Evolutionary conservation across 2,797 vertebrate genomes (phyloP), one percentile per base, ranked within the genome.

Genomic region (Chelidonichthys spinosus): DNA sequence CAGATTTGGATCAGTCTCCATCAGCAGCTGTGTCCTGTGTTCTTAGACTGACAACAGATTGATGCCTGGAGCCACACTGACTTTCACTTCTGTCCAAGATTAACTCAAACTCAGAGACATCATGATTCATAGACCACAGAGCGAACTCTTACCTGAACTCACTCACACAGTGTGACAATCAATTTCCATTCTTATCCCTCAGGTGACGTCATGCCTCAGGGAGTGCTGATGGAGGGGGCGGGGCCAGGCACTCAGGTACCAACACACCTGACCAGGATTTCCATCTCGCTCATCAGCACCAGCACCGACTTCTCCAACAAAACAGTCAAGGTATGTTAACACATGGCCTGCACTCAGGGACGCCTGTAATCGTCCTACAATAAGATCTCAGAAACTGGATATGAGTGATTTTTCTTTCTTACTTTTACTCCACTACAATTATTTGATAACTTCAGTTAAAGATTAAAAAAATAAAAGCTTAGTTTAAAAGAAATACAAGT

Each of bases 301-400:
- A 25, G 43, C 63, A 58, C 56, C 0, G 64, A 91, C 79, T 70
- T 3, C 61, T 36, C 63, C 37, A 5, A 84, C 78, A 88, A 77
- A 61, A 63, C 32, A 0, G 74, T 94, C 32, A 79, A 89, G 92
- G 93, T 94, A 36, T 9, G 92, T 83, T 55, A 3, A 18, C 49
- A 42, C 25, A 25, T 25, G 25, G 25, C 25, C 25, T 25, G 2
- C 3, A 18, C 18, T 18, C 33, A 55, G 13, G 5, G 14, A 43
- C 10, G 42, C 33, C 18, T 39, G 56, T 47, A 1, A 11, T 40
- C 50, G 32, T 42, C 6, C 53, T 32, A n/a, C 43, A 42, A 3
- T 40, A 39, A 49, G 10, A 49, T 8, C 25, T 25, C 25, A 36
- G 17, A 36, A 36, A 7, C 33, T 37, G 13, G 39, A 25, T 64